Conservation (phyloP, 1,140 invertebrate species). For the Kradibia gibbosae region DNA sequence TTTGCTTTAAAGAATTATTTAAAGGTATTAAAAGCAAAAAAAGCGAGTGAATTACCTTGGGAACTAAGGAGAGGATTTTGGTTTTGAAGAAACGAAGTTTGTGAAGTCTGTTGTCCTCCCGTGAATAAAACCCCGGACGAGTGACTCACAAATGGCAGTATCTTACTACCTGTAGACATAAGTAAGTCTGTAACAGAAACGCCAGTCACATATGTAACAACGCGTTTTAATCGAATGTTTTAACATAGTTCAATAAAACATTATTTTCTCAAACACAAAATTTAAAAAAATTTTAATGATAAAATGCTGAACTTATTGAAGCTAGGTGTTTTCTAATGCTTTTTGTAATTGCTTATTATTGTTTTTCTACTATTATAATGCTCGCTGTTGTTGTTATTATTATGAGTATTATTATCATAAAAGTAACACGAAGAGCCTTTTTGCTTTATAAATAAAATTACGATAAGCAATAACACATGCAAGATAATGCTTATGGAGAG, state of each 20-base stretch:
- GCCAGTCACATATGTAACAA: conserved; percentile 27
- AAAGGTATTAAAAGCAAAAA: neutral
- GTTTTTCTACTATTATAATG: no score
- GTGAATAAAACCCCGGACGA: conserved; percentile 64
- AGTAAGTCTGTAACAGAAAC: conserved; percentile 56
- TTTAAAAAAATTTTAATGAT: no score
- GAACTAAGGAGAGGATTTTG: conserved; percentile 66
- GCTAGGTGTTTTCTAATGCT: no score
- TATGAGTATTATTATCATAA: no score
- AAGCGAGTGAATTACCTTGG: conserved; percentile 59
- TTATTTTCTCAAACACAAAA: no score
- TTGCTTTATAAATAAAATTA: neutral
- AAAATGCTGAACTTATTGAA: no score
- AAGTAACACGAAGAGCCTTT: neutral
- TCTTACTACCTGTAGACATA: conserved; percentile 69
- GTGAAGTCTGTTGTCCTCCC: conserved; percentile 63
- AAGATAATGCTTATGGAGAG: neutral
- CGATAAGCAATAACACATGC: neutral
- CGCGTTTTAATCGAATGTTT: neutral
- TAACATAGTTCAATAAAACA: neutral
- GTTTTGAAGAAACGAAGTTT: conserved; percentile 69
- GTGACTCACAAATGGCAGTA: conserved; percentile 70
- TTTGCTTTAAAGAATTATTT: neutral
- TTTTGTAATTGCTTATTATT: no score
- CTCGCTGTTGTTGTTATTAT: no score